A percentile compares a stretch with the other conserved stretches of the same genome.
Evolutionary conservation across 2,888 invertebrate species (phyloP).

Genomic region (Drosophila melanosoma): DNA sequence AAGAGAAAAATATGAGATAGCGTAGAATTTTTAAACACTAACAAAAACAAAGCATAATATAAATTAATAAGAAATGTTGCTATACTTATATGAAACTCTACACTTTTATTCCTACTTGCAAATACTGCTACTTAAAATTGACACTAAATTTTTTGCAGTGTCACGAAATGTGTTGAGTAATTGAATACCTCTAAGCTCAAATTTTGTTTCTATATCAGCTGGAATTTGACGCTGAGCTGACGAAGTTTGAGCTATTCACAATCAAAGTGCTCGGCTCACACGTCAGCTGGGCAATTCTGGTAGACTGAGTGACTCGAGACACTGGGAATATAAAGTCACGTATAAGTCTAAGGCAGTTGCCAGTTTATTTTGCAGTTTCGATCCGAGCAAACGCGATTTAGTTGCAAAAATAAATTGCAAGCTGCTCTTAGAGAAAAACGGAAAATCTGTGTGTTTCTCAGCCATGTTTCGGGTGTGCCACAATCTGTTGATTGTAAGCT

Average conservation of each 20-base stretch:
- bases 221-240: slow-evolving; percentile 17
- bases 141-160: neutral
- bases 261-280: slow-evolving; percentile 5
- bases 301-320: slow-evolving; percentile 9
- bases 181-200: neutral
- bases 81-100: neutral
- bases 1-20: neutral
- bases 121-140: neutral
- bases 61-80: no score
- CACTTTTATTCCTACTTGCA: neutral
- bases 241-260: slow-evolving; percentile 33
- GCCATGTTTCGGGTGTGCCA: slow-evolving; percentile 8
- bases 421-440: neutral
- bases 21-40: neutral
- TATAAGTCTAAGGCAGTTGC: slow-evolving; percentile 18
- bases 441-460: neutral
- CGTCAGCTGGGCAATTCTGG: slow-evolving; percentile 21
- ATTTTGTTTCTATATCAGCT: neutral
- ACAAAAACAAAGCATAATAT: no score
- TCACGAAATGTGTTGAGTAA: neutral
- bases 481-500: slow-evolving; percentile 40
- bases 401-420: slow-evolving; percentile 5
- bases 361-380: slow-evolving; percentile 36
- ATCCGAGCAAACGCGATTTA: slow-evolving; percentile 23
- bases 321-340: slow-evolving; percentile 31